Percentiles rank a stretch among this genome's conserved stretches.
Conservation (phyloP, 37 sponge, comb jelly and placozoan genomes). For the Halisarca cf. caerulea region DNA sequence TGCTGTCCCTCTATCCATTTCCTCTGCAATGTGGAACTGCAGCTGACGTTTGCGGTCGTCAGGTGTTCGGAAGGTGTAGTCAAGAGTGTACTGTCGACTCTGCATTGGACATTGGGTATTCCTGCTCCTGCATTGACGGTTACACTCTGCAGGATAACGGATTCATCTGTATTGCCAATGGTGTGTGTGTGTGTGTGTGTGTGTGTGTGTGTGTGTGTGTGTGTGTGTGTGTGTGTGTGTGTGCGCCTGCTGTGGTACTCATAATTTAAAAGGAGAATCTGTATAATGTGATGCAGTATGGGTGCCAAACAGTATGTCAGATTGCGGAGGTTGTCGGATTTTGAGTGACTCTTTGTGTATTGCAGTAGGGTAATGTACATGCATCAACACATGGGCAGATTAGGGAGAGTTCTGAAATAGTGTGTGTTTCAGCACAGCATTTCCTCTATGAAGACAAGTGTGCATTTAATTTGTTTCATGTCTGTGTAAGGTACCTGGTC, state of each 20-base stretch:
- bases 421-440: too few species aligned
- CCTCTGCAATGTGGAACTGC: too few species aligned
- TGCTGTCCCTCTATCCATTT: too few species aligned
- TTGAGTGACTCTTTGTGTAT: too few species aligned
- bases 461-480: not conserved
- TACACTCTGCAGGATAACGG: constrained; percentile 46
- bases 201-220: not conserved
- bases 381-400: too few species aligned
- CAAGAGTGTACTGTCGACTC: constrained; percentile 26
- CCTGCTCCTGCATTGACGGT: constrained; percentile 37
- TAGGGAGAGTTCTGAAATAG: too few species aligned
- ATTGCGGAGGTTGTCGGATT: too few species aligned
- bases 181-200: constrained; percentile 24
- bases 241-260: too few species aligned
- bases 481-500: not conserved
- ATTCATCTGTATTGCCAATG: constrained; percentile 35
- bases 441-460: not conserved
- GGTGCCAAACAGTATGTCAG: too few species aligned
- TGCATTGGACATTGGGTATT: constrained; percentile 24
- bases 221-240: not conserved
- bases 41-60: constrained; percentile 24
- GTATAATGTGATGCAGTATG: too few species aligned
- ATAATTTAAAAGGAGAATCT: too few species aligned
- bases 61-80: constrained; percentile 53
- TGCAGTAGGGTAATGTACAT: too few species aligned